Conservation (phyloP, 2,113 vertebrate species). For the Xenopus borealis region DNA sequence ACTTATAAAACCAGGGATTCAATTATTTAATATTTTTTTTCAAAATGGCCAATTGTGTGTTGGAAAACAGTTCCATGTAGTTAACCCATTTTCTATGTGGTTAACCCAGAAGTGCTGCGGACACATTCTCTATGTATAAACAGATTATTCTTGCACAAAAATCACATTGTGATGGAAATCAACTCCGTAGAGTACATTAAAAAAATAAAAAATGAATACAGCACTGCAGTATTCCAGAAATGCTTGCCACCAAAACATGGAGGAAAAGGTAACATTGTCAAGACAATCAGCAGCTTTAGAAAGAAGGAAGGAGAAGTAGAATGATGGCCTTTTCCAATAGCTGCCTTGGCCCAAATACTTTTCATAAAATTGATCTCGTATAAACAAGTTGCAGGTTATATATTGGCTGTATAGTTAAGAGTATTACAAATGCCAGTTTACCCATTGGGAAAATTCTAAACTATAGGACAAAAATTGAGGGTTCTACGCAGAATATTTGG, state of each 20-base stretch:
- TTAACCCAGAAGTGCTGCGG: conserved; percentile 17
- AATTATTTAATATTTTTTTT: too few relatives aligned
- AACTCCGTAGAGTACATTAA: not conserved
- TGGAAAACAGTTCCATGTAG: not conserved
- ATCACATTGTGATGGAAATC: not conserved
- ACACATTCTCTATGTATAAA: conserved; percentile 38
- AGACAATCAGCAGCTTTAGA: not conserved
- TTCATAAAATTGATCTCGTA: too few relatives aligned
- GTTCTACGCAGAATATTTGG: not conserved
- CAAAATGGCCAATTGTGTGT: not conserved
- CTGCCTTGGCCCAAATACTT: not conserved
- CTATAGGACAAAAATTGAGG: too few relatives aligned
- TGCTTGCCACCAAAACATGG: not conserved
- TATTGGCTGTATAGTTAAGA: too few relatives aligned
- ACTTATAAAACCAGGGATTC: conserved; percentile 29
- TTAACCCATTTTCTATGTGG: not conserved
- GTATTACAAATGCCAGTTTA: too few relatives aligned
- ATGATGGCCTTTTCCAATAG: not conserved
- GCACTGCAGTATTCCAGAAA: conserved; percentile 35
- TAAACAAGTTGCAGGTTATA: too few relatives aligned
- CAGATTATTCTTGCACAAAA: conserved; percentile 23
- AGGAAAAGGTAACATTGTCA: not conserved
- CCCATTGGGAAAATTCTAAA: too few relatives aligned
- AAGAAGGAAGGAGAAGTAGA: too few relatives aligned
- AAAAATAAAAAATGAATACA: conserved; percentile 23